Evolutionary conservation across 2,888 invertebrate species (phyloP), one percentile per base, ranked within the genome.

Genomic region (Ochropleura leucogaster): DNA sequence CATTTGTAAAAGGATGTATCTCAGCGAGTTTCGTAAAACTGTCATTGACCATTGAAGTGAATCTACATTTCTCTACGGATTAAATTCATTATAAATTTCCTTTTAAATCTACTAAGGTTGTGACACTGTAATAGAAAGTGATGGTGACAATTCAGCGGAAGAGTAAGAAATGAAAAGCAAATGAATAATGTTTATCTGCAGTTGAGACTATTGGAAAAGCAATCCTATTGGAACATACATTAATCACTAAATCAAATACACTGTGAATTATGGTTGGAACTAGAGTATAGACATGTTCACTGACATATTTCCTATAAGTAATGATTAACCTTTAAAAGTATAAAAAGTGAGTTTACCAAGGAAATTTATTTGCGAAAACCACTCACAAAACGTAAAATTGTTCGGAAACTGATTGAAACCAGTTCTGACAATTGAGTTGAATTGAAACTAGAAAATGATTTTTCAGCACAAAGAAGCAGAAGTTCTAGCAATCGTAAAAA

Each of bases 361-460:
- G 30, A 30, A 30, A 30, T 30, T 30, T 30, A 30, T 30, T 47
- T 49, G 12, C 20, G 20, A 47, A 49, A 18, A 30, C 42, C 18
- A 18, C 42, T 74, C 14, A 3, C n/a, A 44, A n/a, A 44, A 66
- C 12, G 12, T 44, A 30, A 55, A 14, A 18, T 42, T 18, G 14
- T 18, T 42, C 16, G 7, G n/a, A 8, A 42, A 47, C 30, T 30
- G 47, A 8, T 57, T 42, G 9, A 20, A 42, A 47, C 10, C 14
- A 68, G 10, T 16, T 7, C 14, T 47, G 55, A 40, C 7, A 55
- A 8, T 16, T 20, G 12, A 55, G 55, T 57, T 57, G 6, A 16
- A 75, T 40, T 49, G n/a, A 59, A 18, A 40, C 10, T 68, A 59
- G 40, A 18, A 77, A 51, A 57, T 1, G 14, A 77, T 59, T 59